Conservation (phyloP, 1,140 invertebrate genomes). For the Trinorchestia longiramus region DNA sequence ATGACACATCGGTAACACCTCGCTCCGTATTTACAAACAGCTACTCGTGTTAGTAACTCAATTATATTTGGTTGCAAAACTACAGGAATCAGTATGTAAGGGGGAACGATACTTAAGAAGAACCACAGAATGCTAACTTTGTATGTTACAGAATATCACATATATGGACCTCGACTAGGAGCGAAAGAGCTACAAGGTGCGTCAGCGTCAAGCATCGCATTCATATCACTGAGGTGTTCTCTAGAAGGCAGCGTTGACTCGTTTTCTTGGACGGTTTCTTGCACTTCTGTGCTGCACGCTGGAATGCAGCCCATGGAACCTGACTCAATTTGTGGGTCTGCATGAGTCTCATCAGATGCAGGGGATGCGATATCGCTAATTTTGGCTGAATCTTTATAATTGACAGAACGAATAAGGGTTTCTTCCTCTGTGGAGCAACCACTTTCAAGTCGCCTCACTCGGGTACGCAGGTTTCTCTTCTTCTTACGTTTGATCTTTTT, state of each 20-base stretch:
- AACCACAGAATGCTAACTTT: neutral
- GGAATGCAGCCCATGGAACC: neutral
- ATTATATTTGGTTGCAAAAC: neutral
- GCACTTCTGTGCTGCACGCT: neutral
- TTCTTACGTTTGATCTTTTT: conserved; percentile 36
- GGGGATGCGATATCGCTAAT: neutral
- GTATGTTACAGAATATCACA: neutral
- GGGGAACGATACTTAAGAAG: neutral
- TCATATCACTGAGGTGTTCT: neutral
- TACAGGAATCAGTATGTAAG: neutral
- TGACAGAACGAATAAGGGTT: neutral
- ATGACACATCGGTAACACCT: neutral
- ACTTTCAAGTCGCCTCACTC: neutral
- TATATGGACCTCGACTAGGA: neutral
- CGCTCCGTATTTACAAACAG: neutral
- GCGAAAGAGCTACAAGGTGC: neutral
- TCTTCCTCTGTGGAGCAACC: neutral
- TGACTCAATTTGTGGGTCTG: neutral
- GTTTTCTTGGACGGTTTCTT: neutral
- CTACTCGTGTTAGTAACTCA: neutral
- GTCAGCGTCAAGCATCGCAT: neutral
- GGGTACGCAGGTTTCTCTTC: neutral
- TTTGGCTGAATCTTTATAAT: neutral
- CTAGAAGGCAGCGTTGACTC: neutral
- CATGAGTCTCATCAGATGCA: neutral